Evolutionary conservation across 2,113 vertebrate genomes (phyloP), one percentile per base, ranked within the genome.

Genomic region (Tragulus kanchil): DNA sequence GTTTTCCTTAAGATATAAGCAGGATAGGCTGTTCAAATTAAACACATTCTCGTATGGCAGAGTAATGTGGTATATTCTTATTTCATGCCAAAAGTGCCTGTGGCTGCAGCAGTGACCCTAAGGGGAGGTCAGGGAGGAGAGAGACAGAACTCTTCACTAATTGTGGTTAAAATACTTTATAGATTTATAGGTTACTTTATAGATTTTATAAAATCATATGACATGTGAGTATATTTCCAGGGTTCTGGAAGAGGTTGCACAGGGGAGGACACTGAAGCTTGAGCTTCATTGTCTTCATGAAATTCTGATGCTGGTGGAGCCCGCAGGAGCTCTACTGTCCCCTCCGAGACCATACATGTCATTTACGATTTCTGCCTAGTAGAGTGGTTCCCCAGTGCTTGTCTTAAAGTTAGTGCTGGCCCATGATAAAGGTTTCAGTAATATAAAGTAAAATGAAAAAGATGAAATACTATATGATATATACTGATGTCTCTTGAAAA

Each of bases 1-100:
- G 4, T 64, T 77, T 48, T 78, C 14, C 17, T 65, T 94, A 23
- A 79, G 28, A 13, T 13, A 73, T 16, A 48, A 84, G 42, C 7
- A 62, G 92, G 54, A 23, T 25, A 90, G 58, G 3, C 21, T 79
- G 21, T 48, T 91, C 75, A 94, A 87, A 59, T 96, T 65, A 65
- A 95, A 90, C 5, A 8, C 3, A 26, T 19, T 36, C 36, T 36
- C 36, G 36, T 36, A 36, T 36, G 36, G 36, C 36, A 36, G 36
- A 36, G 36, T 36, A 36, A 36, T 2, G 36, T 36, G 19, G 8
- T 52, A 54, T 93, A 42, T n/a, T 21, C 14, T 36, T 36, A 54
- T 82, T 73, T 89, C 21, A 94, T 36, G 23, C 31, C 31, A 15
- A 48, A 85, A 59, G 28, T 82, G 15, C 36, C 7, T 48, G 26